phyloP scores from a whole-genome alignment of 2,888 invertebrate genomes.

The Heteromurus nitidus region DNA sequence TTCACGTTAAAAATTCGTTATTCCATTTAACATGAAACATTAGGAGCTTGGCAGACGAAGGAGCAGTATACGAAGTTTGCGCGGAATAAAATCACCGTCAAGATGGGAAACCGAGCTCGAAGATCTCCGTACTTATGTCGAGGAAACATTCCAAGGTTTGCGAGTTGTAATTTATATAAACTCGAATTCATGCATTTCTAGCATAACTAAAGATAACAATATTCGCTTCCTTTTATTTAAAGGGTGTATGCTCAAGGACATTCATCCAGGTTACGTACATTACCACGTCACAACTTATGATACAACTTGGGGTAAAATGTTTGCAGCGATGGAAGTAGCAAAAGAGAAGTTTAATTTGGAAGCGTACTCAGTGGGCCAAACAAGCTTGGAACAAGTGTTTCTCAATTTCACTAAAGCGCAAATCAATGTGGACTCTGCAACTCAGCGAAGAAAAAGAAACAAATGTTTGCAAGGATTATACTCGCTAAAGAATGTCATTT shows the following conservation, averaged over 20 bases:
- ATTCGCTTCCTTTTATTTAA: constrained; percentile 29
- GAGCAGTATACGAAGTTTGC: constrained; percentile 55
- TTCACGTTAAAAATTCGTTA: constrained; percentile 20
- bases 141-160: constrained; percentile 70
- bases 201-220: constrained; percentile 17
- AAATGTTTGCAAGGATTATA: constrained; percentile 40
- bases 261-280: constrained; percentile 73
- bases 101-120: constrained; percentile 72
- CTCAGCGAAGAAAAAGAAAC: constrained; percentile 7
- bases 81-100: constrained; percentile 53
- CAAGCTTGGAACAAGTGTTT: constrained; percentile 85
- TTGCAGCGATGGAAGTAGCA: constrained; percentile 77
- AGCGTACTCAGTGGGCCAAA: constrained; percentile 87
- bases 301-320: constrained; percentile 83
- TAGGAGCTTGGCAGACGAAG: constrained; percentile 65
- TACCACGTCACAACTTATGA: constrained; percentile 57
- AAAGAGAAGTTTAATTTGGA: constrained; percentile 80
- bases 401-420: constrained; percentile 65
- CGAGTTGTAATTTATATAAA: neutral
- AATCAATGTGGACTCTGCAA: constrained; percentile 54
- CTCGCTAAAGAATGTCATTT: constrained; percentile 31
- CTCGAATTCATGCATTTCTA: no score
- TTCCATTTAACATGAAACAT: no score
- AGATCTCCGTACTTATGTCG: constrained; percentile 70
- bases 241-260: constrained; percentile 72